Evolutionary conservation across 2,797 vertebrate species (phyloP), one percentile per base, ranked within the genome.

Genomic region (Rhinophrynus dorsalis): DNA sequence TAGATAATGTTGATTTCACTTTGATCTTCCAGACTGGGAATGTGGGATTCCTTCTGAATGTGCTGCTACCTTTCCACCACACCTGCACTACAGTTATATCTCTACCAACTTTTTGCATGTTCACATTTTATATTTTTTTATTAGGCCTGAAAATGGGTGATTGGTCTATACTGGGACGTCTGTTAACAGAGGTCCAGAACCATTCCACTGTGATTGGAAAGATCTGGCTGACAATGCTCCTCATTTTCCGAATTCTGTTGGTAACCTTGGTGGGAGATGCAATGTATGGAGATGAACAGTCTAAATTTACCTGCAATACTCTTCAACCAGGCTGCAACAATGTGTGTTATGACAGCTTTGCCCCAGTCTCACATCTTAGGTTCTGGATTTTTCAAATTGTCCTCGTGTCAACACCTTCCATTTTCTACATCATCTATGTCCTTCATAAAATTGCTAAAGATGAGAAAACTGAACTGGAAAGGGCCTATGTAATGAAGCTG

Each of bases 321-420:
- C 75, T 84, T 2, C 88, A 90, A 67, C 88, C 87, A 0, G 89
- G 88, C 30, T 90, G 87, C 76, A 90, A 67, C 55, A 73, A 73
- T 23, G 83, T 90, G 51, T 85, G 83, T 76, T 88, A 83, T 1
- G 77, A 86, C 77, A 82, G 78, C 0, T 87, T 90, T 44, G 83
- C 78, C 11, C 85, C 80, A 0, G 82, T 87, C 48, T 91, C 85
- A 6, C 88, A 88, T 65, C 73, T 89, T 44, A 83, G 87, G 37
- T 90, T 89, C 57, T 89, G 89, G 87, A 85, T 90, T 68, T 88
- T 90, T 69, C 86, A 90, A 75, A 89, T 90, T 13, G 82, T 89
- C n/a, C 12, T 73, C 37, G 70, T 73, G 37, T 89, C 84, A 58
- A 85, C 78, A 0, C 82, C 85, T 5, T 86, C 86, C 3, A 82